Base-by-base conservation (phyloP, 2,888 invertebrate genomes). In the Vannuccia rotundouncinata region DNA sequence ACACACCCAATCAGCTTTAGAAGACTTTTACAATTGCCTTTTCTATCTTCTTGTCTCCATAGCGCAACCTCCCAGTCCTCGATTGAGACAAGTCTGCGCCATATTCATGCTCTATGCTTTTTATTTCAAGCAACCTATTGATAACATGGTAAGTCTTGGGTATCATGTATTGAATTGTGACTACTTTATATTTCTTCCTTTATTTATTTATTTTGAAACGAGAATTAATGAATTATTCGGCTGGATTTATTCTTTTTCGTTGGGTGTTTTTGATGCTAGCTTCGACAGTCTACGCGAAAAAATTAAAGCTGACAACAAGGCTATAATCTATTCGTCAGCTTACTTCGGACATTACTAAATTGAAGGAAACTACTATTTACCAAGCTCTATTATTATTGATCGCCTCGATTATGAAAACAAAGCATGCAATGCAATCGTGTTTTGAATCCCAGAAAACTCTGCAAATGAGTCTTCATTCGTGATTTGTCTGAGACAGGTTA, bases 121-220 rank as follows among this genome's bases (percentile, higher is more conserved):
- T 73, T n/a, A 73, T n/a, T 22, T 22, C n/a, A 73, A 73, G 27
- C 10, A 25, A 28, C 74, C 74, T 73, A 25, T 28, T 10, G 27
- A 73, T 10, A 73, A 73, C n/a, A 73, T 73, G 22, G 74, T 73
- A 73, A 73, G n/a, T n/a, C n/a, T n/a, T n/a, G n/a, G n/a, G n/a
- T n/a, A n/a, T n/a, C n/a, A n/a, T n/a, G n/a, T n/a, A n/a, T n/a
- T n/a, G n/a, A n/a, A n/a, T n/a, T n/a, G n/a, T n/a, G n/a, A n/a
- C n/a, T n/a, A n/a, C n/a, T n/a, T n/a, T n/a, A n/a, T n/a, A n/a
- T n/a, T n/a, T n/a, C n/a, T n/a, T n/a, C n/a, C n/a, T n/a, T n/a
- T n/a, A n/a, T n/a, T n/a, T n/a, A n/a, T n/a, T n/a, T n/a, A n/a
- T n/a, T n/a, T n/a, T n/a, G n/a, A n/a, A n/a, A n/a, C n/a, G n/a